A percentile compares a stretch with the other conserved stretches of the same genome.
Evolutionary conservation across 2,888 invertebrate species (phyloP).

Genomic region (Pachliopta kotzebuea): DNA sequence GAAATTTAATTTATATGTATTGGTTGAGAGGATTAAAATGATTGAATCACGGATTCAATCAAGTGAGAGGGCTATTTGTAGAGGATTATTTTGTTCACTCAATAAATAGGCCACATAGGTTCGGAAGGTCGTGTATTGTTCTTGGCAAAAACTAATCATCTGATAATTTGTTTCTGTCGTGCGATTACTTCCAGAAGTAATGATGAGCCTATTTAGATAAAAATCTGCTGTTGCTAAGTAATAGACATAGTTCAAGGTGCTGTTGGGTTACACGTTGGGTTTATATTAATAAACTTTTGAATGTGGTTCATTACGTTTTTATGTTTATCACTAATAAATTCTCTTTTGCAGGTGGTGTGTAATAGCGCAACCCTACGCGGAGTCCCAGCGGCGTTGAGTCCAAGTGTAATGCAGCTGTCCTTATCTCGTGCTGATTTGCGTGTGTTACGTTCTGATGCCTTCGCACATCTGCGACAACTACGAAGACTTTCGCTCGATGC

Average conservation of each 20-base stretch:
- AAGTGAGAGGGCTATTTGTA: constrained; percentile 2
- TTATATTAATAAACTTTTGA: no score
- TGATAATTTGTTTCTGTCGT: neutral
- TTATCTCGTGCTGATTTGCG: constrained; percentile 92
- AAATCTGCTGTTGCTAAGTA: neutral
- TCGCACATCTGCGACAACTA: constrained; percentile 88
- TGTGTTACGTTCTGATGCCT: constrained; percentile 90
- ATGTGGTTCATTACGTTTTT: no score
- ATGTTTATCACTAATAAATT: neutral
- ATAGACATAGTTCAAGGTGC: no score
- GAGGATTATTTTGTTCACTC: constrained; percentile 10
- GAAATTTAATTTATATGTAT: constrained; percentile 6
- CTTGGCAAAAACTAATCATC: constrained; percentile 7
- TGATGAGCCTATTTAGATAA: neutral
- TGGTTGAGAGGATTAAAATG: constrained; percentile 2
- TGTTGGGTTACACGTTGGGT: no score
- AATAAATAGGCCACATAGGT: constrained; percentile 5
- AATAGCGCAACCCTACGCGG: constrained; percentile 91
- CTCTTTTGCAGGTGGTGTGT: constrained; percentile 86
- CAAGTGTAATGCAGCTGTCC: constrained; percentile 91
- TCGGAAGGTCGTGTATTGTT: constrained; percentile 2
- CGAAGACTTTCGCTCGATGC: constrained; percentile 92
- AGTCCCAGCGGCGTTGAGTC: constrained; percentile 88
- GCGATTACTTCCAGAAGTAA: neutral
- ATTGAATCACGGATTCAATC: constrained; percentile 3